A percentile compares a stretch with the other conserved stretches of the same genome.
Conservation (phyloP, 2,888 invertebrate genomes). For the Acronicta alni region DNA sequence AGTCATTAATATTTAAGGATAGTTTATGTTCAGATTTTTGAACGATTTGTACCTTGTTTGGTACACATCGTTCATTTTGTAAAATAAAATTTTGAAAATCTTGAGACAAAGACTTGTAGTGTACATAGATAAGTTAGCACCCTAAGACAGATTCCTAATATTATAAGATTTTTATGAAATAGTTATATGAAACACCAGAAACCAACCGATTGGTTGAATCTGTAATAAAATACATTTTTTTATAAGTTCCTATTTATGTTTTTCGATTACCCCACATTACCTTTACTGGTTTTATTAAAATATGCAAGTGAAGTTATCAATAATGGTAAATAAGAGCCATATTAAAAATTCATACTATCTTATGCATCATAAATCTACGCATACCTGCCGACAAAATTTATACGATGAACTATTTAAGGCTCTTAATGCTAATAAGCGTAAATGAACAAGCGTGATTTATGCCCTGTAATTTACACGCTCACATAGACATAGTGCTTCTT, state of each 20-base stretch:
- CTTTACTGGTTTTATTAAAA: not conserved
- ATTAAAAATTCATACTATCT: slow-evolving; percentile 13
- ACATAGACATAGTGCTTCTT: slow-evolving; percentile 26
- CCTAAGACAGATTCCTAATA: slow-evolving; percentile 88
- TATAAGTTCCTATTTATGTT: slow-evolving; percentile 36
- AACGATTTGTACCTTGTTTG: slow-evolving; percentile 24
- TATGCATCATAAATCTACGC: slow-evolving; percentile 47
- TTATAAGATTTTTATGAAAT: slow-evolving; percentile 74
- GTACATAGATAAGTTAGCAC: slow-evolving; percentile 80
- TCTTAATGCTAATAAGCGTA: slow-evolving; percentile 44
- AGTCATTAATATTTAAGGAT: slow-evolving; percentile 82
- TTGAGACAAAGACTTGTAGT: slow-evolving; percentile 85
- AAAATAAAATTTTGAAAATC: slow-evolving; percentile 53
- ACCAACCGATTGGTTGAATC: slow-evolving; percentile 67
- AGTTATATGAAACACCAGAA: slow-evolving; percentile 68
- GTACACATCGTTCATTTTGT: slow-evolving; percentile 32
- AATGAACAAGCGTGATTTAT: slow-evolving; percentile 51
- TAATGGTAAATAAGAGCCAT: slow-evolving; percentile 7
- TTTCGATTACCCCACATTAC: slow-evolving; percentile 19
- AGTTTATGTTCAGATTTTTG: slow-evolving; percentile 57
- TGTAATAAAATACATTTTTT: slow-evolving; percentile 70
- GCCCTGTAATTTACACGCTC: slow-evolving; percentile 26
- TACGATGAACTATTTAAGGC: slow-evolving; percentile 46
- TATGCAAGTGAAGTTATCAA: not conserved
- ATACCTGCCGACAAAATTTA: slow-evolving; percentile 47